Conservation (phyloP, 2,888 invertebrate genomes). For the Willowsia nigromaculata region DNA sequence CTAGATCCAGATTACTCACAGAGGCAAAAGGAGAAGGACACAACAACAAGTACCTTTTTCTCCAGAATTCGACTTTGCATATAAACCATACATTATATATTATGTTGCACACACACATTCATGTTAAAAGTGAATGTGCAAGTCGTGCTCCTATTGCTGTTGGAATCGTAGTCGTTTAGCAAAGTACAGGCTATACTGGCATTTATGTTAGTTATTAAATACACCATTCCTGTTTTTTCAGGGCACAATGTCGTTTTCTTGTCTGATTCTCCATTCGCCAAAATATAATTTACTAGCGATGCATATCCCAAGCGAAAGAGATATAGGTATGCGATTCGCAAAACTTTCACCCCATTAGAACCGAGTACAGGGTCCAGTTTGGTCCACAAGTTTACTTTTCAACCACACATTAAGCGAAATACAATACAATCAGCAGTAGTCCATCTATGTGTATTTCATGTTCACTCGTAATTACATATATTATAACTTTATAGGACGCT, state of each 20-base stretch:
- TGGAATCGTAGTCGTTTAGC: neutral
- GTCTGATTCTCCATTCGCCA: neutral
- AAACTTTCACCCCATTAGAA: slow-evolving; percentile 31
- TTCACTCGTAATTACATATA: neutral
- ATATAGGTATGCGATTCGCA: neutral
- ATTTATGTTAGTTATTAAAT: neutral
- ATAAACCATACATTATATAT: too few relatives aligned
- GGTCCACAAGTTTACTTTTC: neutral
- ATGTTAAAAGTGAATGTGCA: neutral
- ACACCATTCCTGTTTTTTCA: neutral
- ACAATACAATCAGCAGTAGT: neutral
- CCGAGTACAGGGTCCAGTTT: neutral
- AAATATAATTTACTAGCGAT: neutral
- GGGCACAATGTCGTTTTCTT: neutral
- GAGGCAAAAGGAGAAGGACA: too few relatives aligned
- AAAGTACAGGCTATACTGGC: neutral
- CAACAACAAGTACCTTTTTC: too few relatives aligned
- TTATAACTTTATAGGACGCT: neutral
- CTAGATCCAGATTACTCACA: too few relatives aligned
- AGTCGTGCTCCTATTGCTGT: neutral
- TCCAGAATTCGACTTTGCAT: too few relatives aligned
- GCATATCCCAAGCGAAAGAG: neutral
- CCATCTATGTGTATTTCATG: neutral
- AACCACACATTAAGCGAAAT: neutral
- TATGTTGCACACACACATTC: neutral